Conservation (phyloP, 2,797 vertebrate genomes). For the Thunnus albacares region DNA sequence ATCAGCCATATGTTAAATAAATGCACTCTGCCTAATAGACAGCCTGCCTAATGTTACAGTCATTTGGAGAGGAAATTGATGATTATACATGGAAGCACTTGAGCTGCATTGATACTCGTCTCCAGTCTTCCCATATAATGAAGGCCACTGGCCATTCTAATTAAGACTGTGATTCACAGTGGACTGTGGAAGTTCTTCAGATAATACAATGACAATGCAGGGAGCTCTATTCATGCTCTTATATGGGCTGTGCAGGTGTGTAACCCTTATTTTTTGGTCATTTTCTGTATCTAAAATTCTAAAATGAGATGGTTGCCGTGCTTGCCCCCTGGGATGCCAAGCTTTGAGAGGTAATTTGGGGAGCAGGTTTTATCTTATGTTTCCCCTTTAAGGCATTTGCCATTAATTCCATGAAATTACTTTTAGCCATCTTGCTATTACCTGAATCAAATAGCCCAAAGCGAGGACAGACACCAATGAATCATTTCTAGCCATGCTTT, state of each 20-base stretch:
- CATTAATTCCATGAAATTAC: conserved; percentile 40
- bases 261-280: background rate
- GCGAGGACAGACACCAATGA: background rate
- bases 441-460: conserved; percentile 27
- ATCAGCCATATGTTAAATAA: conserved; percentile 30
- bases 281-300: conserved; percentile 4
- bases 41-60: conserved; percentile 7
- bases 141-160: conserved; percentile 25
- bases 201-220: background rate
- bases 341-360: conserved; percentile 21
- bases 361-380: conserved; percentile 18
- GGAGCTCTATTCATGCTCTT: background rate
- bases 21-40: conserved; percentile 18
- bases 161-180: conserved; percentile 9
- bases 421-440: conserved; percentile 13
- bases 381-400: conserved; percentile 3
- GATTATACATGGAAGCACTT: conserved; percentile 31
- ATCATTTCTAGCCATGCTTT: background rate
- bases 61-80: conserved; percentile 39
- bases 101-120: conserved; percentile 6
- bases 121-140: conserved; percentile 14
- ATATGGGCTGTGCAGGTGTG: background rate
- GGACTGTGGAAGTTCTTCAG: background rate
- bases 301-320: background rate
- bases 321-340: conserved; percentile 1